Evolutionary conservation across 1,140 invertebrate genomes (phyloP), one percentile per base, ranked within the genome.

Genomic region (Heliconius hermathena): DNA sequence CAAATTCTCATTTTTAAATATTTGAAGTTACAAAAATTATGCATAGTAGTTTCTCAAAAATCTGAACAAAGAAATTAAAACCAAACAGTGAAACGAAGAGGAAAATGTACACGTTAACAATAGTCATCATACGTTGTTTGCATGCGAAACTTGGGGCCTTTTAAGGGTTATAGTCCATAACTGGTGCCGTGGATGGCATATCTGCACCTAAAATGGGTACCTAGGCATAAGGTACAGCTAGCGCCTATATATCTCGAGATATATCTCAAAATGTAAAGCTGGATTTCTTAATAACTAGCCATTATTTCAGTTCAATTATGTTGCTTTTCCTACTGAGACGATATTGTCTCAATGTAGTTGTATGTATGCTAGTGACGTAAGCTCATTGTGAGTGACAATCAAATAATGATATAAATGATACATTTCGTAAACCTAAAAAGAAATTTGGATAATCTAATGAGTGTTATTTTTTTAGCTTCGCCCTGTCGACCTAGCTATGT

Each of bases 211-310:
- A 82, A 81, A 72, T 33, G 33, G 66, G 29, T 29, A 22, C 72
- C 75, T 81, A 73, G 71, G 76, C 73, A 46, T 74, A 79, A 22
- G 36, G 22, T 75, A 74, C 79, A 77, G 72, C 57, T 76, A 80
- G 76, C 82, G 70, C 22, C 74, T 79, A 79, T 46, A 46, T 60
- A 78, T 82, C 80, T 84, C 73, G 83, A 91, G 84, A 85, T 88
- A 46, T 60, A 78, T 82, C 80, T 84, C 73, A 83, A 90, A 83
- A 85, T 87, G 85, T 89, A 73, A 81, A 74, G 70, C 80, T 84
- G 85, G 90, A 94, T 91, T 91, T 89, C 89, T 90, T 92, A 91
- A 93, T 94, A 92, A 91, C 90, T 87, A 85, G 74, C 87, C 80
- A 90, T 92, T 93, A 91, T 90, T 84, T 84, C 86, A 88, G 85